Evolutionary conservation across 2,888 invertebrate genomes (phyloP).

Genomic region (Drosophila helvetica): DNA sequence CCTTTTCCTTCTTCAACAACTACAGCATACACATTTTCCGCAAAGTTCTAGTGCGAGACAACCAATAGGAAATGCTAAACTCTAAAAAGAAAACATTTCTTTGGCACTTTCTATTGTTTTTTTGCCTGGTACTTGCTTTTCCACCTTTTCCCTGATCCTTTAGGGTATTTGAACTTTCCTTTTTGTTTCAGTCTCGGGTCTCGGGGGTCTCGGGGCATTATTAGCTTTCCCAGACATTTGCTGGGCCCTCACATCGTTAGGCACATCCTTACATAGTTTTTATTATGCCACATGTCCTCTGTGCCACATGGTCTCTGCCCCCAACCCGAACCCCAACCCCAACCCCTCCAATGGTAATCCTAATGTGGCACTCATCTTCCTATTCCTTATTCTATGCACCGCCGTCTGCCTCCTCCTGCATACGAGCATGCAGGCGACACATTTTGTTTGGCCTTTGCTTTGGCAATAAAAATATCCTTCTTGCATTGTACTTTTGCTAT

Average conservation of each 20-base stretch:
- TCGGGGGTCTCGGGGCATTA: slow-evolving; percentile 40
- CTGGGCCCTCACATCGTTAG: slow-evolving; percentile 63
- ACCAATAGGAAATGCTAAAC: neutral
- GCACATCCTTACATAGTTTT: slow-evolving; percentile 75
- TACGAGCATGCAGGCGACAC: slow-evolving; percentile 64
- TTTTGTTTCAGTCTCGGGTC: slow-evolving; percentile 12
- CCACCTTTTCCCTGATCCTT: slow-evolving; percentile 5
- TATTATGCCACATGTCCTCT: slow-evolving; percentile 51
- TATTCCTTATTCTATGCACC: neutral
- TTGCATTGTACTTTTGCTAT: slow-evolving; percentile 66
- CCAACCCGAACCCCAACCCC: no score
- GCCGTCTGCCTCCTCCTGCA: slow-evolving; percentile 23
- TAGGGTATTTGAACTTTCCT: slow-evolving; percentile 38
- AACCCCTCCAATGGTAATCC: neutral
- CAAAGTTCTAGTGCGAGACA: neutral
- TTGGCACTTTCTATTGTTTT: neutral
- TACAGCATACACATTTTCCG: neutral
- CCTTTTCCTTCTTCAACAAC: no score
- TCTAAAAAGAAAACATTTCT: neutral
- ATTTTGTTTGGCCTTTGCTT: slow-evolving; percentile 68
- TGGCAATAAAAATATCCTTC: slow-evolving; percentile 73
- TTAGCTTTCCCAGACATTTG: slow-evolving; percentile 53
- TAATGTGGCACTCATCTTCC: neutral
- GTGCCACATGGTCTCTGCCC: slow-evolving; percentile 8
- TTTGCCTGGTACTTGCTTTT: neutral